These are phyloP conservation scores for Radopholus similis DNA, from an alignment of 1,140 invertebrate species.

Conservation along the genomic window DNA sequence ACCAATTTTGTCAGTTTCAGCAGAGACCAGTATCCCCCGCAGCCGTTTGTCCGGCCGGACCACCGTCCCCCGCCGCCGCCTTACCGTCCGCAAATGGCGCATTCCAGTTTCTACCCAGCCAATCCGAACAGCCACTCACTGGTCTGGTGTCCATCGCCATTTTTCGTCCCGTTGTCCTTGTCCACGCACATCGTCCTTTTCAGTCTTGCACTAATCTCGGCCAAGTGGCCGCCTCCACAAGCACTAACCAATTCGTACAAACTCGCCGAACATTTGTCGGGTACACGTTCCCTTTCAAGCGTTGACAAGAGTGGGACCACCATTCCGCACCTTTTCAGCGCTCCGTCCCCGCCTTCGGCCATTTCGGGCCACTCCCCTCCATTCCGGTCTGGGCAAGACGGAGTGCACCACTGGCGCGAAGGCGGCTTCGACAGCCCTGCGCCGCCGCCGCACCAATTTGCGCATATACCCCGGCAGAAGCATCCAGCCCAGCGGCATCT, in stretches of 20 bases:
- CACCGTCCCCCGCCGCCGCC: neutral
- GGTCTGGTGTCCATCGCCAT: no score
- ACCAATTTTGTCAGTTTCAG: neutral
- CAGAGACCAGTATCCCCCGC: neutral
- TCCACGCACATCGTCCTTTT: neutral
- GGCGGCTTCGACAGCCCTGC: neutral
- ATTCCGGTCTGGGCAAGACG: constrained; percentile 6
- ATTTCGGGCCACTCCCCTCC: constrained; percentile 1
- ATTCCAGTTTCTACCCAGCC: neutral
- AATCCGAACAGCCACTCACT: no score
- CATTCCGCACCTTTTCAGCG: neutral
- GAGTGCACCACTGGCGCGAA: constrained; percentile 11
- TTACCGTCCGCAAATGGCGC: neutral
- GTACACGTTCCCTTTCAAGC: neutral
- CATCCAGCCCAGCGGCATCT: neutral
- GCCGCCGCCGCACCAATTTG: neutral
- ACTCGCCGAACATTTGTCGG: neutral
- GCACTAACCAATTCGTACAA: neutral
- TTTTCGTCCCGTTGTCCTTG: neutral
- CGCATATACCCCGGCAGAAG: neutral
- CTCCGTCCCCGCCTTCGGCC: neutral
- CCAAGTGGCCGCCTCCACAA: neutral
- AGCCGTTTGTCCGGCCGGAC: neutral
- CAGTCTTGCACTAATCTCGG: neutral
- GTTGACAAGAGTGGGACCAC: neutral